Evolutionary conservation across 2,888 invertebrate genomes (phyloP).

Genomic region (Artemia sinica): DNA sequence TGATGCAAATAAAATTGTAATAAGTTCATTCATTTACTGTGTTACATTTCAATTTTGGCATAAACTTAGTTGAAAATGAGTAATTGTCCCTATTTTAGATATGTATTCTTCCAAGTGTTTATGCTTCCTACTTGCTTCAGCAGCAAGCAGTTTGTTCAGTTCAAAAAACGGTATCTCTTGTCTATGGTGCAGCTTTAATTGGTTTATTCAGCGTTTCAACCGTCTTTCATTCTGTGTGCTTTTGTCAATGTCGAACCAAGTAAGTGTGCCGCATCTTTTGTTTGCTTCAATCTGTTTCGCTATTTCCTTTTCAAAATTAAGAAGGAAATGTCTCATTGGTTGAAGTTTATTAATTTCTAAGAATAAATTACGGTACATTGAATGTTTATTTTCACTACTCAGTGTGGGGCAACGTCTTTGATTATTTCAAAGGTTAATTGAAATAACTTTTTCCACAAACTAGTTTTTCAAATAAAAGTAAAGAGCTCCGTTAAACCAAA

Average conservation of each 20-base stretch:
- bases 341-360: conserved; percentile 17
- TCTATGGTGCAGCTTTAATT: conserved; percentile 69
- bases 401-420: neutral
- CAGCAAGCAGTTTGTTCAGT: conserved; percentile 51
- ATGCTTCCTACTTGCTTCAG: conserved; percentile 54
- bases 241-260: conserved; percentile 29
- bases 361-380: neutral
- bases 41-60: too few relatives aligned
- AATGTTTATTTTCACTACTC: neutral
- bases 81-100: conserved; percentile 32
- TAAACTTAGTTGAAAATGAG: too few relatives aligned
- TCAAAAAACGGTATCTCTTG: conserved; percentile 59
- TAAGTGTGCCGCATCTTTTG: conserved; percentile 26
- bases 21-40: too few relatives aligned
- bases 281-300: neutral
- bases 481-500: too few relatives aligned
- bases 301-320: conserved; percentile 11
- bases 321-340: neutral
- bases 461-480: too few relatives aligned
- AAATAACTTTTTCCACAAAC: too few relatives aligned
- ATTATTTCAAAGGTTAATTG: neutral
- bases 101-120: conserved; percentile 68
- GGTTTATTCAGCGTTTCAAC: conserved; percentile 74
- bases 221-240: conserved; percentile 73
- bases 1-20: too few relatives aligned